phyloP scores from a whole-genome alignment of 2,113 vertebrate species.

The Odocoileus hemionus region DNA sequence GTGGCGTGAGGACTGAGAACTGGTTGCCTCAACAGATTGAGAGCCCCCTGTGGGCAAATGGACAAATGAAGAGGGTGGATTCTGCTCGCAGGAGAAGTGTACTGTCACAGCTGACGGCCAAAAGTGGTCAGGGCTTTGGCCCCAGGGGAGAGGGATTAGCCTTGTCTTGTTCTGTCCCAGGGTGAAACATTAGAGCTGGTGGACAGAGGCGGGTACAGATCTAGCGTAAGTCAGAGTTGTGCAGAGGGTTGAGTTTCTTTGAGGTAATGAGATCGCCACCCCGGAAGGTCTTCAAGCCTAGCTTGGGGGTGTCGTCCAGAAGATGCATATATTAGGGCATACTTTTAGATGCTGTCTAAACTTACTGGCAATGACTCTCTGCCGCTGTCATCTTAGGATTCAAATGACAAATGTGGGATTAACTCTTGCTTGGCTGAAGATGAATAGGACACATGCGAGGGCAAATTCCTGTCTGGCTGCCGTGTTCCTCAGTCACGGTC shows the following conservation, averaged over 20 bases:
- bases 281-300: conserved; percentile 15
- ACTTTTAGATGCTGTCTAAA: not conserved
- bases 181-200: not conserved
- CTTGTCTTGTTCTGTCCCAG: not conserved
- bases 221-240: not conserved
- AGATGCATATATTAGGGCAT: not conserved
- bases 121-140: not conserved
- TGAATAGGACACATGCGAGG: not conserved
- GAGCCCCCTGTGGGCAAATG: not conserved
- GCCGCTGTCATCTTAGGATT: not conserved
- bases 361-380: not conserved
- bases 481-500: not conserved
- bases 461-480: not conserved
- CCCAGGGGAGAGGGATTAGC: not conserved
- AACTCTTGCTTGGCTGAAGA: not conserved
- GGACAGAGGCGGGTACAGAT: not conserved
- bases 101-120: not conserved
- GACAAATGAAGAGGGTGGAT: not conserved
- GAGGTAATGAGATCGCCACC: conserved; percentile 24
- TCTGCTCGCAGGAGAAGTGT: not conserved
- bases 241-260: not conserved
- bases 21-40: not conserved
- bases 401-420: not conserved
- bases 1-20: not conserved
- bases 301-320: not conserved